phyloP scores from a whole-genome alignment of 2,113 vertebrate genomes.

The Apistogramma diplotaenia region DNA sequence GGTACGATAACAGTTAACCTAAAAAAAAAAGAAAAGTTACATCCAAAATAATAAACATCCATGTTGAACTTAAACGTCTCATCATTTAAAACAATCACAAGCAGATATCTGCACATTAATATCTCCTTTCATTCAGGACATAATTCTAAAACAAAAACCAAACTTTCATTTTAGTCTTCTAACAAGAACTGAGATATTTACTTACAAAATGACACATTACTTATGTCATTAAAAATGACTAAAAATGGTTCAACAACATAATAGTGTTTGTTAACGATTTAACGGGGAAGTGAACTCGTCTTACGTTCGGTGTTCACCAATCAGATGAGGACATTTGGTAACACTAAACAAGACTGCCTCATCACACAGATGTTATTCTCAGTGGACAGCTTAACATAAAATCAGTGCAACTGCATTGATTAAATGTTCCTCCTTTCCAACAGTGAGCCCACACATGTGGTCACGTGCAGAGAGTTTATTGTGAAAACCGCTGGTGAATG shows the following conservation, averaged over 20 bases:
- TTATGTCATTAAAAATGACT: no score
- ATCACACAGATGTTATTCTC: background rate
- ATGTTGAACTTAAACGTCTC: no score
- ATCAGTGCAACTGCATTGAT: background rate
- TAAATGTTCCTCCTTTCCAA: background rate
- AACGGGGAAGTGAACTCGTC: background rate
- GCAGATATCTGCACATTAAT: no score
- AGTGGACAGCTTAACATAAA: background rate
- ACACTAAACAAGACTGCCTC: background rate
- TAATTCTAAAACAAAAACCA: no score
- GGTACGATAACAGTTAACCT: no score
- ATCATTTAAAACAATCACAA: no score
- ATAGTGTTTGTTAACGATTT: background rate
- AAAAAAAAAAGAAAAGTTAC: no score
- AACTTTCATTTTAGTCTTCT: no score
- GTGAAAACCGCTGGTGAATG: background rate
- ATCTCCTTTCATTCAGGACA: no score
- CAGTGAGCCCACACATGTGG: background rate
- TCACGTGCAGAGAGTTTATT: background rate
- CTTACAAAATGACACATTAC: background rate
- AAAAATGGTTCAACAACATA: background rate
- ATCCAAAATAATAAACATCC: no score
- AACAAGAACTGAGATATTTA: no score
- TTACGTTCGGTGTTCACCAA: background rate
- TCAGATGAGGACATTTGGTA: background rate